These are phyloP conservation scores for Pristis pectinata DNA, from an alignment of 2,797 vertebrate genomes.

Conservation along the genomic window DNA sequence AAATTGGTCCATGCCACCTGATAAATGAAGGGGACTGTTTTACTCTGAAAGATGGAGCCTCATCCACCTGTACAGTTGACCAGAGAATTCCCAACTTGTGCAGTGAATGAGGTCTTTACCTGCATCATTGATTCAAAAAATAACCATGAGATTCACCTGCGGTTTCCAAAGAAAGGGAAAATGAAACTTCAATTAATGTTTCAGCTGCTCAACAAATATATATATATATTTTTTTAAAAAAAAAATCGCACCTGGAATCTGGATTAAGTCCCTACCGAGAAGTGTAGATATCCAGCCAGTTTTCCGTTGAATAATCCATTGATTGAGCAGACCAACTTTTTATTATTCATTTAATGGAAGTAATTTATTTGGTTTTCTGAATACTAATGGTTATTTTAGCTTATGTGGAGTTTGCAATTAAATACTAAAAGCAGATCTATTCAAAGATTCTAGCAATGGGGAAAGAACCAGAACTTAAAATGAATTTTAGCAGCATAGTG, in stretches of 20 bases:
- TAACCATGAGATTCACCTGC: not conserved
- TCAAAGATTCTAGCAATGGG: not conserved
- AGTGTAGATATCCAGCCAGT: no score
- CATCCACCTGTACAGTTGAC: not conserved
- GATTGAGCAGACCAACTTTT: not conserved
- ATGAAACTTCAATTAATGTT: not conserved
- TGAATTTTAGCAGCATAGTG: not conserved
- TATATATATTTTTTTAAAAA: no score
- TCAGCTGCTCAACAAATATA: not conserved
- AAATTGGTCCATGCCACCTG: not conserved
- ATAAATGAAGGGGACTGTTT: not conserved
- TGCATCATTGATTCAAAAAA: not conserved
- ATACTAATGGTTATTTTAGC: not conserved
- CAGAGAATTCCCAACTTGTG: not conserved
- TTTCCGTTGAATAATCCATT: not conserved
- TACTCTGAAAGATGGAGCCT: not conserved
- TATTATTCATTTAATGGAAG: not conserved
- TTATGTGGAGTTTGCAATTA: not conserved
- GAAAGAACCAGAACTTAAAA: not conserved
- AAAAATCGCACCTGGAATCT: not conserved
- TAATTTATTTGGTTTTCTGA: not conserved
- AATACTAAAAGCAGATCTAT: not conserved
- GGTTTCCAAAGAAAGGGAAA: not conserved
- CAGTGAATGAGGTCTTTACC: not conserved
- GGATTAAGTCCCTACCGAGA: no score